Evolutionary conservation across 2,888 invertebrate species (phyloP), one percentile per base, ranked within the genome.

Genomic region (Latheticus oryzae): DNA sequence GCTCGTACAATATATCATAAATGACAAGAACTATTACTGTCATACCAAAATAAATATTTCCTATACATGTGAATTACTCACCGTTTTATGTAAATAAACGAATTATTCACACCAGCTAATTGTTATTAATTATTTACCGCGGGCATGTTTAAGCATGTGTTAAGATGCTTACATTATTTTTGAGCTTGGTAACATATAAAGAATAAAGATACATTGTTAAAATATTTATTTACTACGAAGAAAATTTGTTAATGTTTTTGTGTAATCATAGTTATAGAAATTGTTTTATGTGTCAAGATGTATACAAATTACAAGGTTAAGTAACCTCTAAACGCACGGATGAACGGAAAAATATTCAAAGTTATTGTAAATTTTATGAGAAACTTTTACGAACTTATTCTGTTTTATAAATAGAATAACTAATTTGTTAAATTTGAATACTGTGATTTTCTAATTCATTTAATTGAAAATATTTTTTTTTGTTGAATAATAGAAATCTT

Each of bases 91-190:
- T 13, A 51, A 51, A 38, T 38, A 38, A 21, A 33, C 26, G 51
- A 30, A 40, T 38, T 51, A 51, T 51, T 51, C 51, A 51, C 37
- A 38, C 38, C 30, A 38, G 19, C 51, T 47, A 47, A 47, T 47
- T 47, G 32, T 45, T 45, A 47, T 47, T 47, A 47, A 47, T 47
- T 47, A 47, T 47, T 33, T 38, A 51, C 38, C 51, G 16, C 24
- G 19, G 17, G 35, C 48, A 19, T 30, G 30, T 40, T 51, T 38
- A 12, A 51, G 16, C 38, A 38, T 28, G 40, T 48, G 48, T 37
- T 23, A 23, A 28, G 35, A 48, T 23, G 35, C 24, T 48, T 35
- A 33, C 48, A 26, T 35, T 48, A 48, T 48, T 48, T 51, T 51
- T 51, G 24, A 16, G 33, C 51, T 8, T n/a, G 11, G 13, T 38